Base-by-base conservation (phyloP, 2,113 vertebrate species). In the Callaeas wilsoni region DNA sequence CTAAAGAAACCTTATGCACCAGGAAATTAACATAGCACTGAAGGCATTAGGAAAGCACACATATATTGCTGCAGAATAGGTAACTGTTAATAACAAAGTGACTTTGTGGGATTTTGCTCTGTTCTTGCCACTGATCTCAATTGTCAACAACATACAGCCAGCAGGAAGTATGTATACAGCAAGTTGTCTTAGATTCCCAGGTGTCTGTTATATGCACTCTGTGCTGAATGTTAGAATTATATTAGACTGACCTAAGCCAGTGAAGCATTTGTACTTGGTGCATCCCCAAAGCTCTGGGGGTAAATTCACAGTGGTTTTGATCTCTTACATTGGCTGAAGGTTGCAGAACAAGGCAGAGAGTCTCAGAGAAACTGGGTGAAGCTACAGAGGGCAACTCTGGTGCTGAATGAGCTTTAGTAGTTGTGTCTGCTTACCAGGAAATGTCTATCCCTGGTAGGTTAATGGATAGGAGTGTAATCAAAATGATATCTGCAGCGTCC, bases 311-410 rank as follows among this genome's bases (percentile, higher is more conserved):
- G 30, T 4, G 32, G 22, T 26, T 90, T 68, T 70, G 23, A 22
- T 35, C 13, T 80, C 67, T 79, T 44, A 23, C 7, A 1, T 17
- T 42, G 21, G 18, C 16, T 70, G 41, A 69, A 77, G 26, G 7
- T 42, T 70, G 37, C 47, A 46, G 50, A 55, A 26, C 17, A 41
- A 50, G 42, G 41, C 12, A 84, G 64, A 4, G 10, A 4, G 19
- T 21, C 56, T 79, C 25, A 81, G 73, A 18, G 44, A 59, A 84
- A 57, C 29, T 6, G 17, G 2, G 7, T 49, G 59, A 84, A 81
- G 6, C 30, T 79, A 41, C 3, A 2, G 35, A 17, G 0, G 1
- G n/a, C 1, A 8, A 69, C 16, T 29, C 16, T 62, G 50, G 23
- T 50, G 56, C 52, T 74, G 64, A 77, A 53, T 13, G 26, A 91